Conservation (phyloP, 30 jellyfish, hydroid and myxozoan species). For the Sanderia malayensis region DNA sequence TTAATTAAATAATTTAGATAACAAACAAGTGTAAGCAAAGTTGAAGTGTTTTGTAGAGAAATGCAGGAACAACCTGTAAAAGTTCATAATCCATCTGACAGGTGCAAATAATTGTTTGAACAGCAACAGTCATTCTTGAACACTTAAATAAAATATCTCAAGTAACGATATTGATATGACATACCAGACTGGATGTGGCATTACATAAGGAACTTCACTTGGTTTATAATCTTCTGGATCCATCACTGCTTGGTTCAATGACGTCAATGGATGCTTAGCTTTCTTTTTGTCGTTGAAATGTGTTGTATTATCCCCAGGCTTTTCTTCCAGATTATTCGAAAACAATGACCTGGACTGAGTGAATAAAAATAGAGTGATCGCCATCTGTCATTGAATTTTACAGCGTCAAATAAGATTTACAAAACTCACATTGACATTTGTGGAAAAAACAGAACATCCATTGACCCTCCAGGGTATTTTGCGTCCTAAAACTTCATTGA, state of each 20-base stretch:
- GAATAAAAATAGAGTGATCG: too few species aligned
- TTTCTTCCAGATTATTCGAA: conserved; percentile 33
- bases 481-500: too few species aligned
- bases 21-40: background rate
- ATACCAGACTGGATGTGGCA: conserved; percentile 85
- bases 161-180: background rate
- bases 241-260: conserved; percentile 48
- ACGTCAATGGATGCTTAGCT: conserved; percentile 9
- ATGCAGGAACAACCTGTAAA: too few species aligned
- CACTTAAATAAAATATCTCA: background rate
- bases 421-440: too few species aligned
- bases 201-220: conserved; percentile 40
- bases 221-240: conserved; percentile 48
- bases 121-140: too few species aligned
- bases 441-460: too few species aligned
- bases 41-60: too few species aligned
- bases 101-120: too few species aligned
- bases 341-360: conserved; percentile 9
- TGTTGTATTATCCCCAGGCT: conserved; percentile 29
- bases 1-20: background rate
- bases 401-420: too few species aligned
- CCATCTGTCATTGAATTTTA: too few species aligned
- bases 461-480: too few species aligned
- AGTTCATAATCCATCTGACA: too few species aligned
- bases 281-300: conserved; percentile 63